Percentiles rank a stretch among this genome's conserved stretches.
phyloP scores from a whole-genome alignment of 2,113 vertebrate species.

The Sinosuthora webbiana region DNA sequence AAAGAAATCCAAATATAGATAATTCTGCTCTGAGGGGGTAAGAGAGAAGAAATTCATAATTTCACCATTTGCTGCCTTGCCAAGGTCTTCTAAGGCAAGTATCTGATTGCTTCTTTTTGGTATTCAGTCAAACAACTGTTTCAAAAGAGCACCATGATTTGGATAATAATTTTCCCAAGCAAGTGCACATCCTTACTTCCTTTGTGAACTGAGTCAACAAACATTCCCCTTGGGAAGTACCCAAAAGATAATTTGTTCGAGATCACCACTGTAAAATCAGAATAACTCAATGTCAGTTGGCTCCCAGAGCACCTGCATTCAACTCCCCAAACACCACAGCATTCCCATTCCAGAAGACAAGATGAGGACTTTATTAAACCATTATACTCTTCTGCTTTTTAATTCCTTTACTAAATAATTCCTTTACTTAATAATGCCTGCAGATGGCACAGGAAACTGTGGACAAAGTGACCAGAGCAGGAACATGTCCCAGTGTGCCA shows the following conservation, averaged over 20 bases:
- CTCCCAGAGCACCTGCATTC: conserved; percentile 56
- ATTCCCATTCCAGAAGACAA: conserved; percentile 2
- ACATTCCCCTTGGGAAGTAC: conserved; percentile 67
- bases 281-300: conserved; percentile 53
- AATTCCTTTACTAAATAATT: conserved; percentile 16
- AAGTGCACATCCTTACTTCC: conserved; percentile 73
- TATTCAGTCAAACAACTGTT: conserved; percentile 71
- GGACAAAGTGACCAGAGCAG: not conserved
- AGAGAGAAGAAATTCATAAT: conserved; percentile 46
- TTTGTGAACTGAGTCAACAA: conserved; percentile 73
- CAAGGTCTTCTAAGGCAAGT: conserved; percentile 58
- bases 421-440: not conserved
- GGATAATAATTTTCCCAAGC: conserved; percentile 73
- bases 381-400: not conserved
- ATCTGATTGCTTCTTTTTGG: conserved; percentile 66
- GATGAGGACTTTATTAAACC: conserved; percentile 10
- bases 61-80: conserved; percentile 61
- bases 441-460: not conserved
- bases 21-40: conserved; percentile 39
- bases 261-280: conserved; percentile 45
- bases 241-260: conserved; percentile 66
- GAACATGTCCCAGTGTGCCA: not conserved
- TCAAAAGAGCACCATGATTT: conserved; percentile 74
- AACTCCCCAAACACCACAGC: conserved; percentile 12
- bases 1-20: conserved; percentile 53